Evolutionary conservation across 2,888 invertebrate genomes (phyloP), one percentile per base, ranked within the genome.

Genomic region (Polia nebulosa): DNA sequence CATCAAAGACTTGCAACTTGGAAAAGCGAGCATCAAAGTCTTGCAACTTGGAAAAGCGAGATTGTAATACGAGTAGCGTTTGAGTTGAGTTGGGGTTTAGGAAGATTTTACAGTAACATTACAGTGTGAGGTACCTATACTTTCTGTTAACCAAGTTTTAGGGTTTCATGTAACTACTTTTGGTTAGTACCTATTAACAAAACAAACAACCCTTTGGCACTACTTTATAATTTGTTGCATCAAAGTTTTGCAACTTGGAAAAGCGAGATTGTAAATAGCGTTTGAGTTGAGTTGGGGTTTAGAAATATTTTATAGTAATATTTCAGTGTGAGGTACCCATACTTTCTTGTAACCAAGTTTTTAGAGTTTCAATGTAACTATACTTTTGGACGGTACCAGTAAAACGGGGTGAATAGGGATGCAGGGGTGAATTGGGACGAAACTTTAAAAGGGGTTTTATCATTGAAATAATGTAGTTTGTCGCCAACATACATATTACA

Each of bases 201-300:
- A n/a, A n/a, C n/a, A n/a, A n/a, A n/a, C n/a, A n/a, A n/a, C n/a
- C n/a, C n/a, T n/a, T n/a, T n/a, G n/a, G n/a, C n/a, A 41, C n/a
- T 41, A 41, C 39, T 8, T 41, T n/a, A 41, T 41, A 41, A 41
- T 41, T 41, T 41, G n/a, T 41, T 41, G 39, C 39, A n/a, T 41
- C 39, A 34, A 74, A 71, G 70, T 70, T 34, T 69, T 52, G 11
- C 0, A 51, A 51, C n/a, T 51, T 66, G 11, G 11, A 66, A 53
- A 66, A n/a, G 20, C 11, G 1, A 20, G 22, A 34, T 67, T 67
- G 55, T 49, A 8, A n/a, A 64, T 36, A 64, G 20, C 51, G 11
- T 36, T 52, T 36, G 3, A 25, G 29, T 51, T 22, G 4, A 36
- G 44, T 47, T 52, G 2, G 8, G 11, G 17, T 53, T 44, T 11